These are phyloP conservation scores for Hydrozoanthus tunicans DNA, from an alignment of 64 coral and sea anemone genomes.

Conservation along the genomic window DNA sequence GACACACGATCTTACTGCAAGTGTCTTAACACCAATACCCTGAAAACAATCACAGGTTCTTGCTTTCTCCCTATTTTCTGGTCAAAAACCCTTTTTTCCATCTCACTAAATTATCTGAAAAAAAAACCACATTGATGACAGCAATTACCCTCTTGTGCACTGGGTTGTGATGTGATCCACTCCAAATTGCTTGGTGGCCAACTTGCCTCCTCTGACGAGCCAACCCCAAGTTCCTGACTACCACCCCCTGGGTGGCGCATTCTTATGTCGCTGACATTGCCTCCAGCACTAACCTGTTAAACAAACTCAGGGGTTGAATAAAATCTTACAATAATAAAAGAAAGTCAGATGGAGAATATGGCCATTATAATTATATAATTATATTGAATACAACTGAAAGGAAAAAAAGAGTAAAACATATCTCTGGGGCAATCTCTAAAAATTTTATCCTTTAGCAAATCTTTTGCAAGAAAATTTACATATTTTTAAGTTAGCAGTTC, in stretches of 20 bases:
- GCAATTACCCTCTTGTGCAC: conserved; percentile 22
- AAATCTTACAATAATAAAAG: too few relatives aligned
- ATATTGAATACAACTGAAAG: too few relatives aligned
- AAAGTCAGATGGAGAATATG: too few relatives aligned
- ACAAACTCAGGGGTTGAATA: not conserved
- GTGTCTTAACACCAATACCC: too few relatives aligned
- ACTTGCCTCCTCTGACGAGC: not conserved
- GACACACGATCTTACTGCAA: too few relatives aligned
- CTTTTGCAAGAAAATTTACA: too few relatives aligned
- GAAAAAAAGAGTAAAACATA: too few relatives aligned
- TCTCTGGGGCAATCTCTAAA: too few relatives aligned
- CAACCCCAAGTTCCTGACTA: conserved; percentile 29
- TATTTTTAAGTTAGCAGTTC: too few relatives aligned
- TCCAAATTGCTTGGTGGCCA: not conserved
- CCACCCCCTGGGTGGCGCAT: conserved; percentile 6
- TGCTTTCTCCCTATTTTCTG: not conserved
- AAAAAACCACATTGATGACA: not conserved
- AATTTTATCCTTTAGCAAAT: too few relatives aligned
- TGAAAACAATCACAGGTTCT: too few relatives aligned
- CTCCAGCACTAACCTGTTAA: not conserved
- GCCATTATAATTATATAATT: too few relatives aligned
- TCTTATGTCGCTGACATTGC: conserved; percentile 14
- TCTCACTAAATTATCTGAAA: not conserved
- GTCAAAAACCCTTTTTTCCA: not conserved
- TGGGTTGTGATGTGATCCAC: conserved; percentile 31